Conservation (phyloP, 1,140 invertebrate genomes). For the Calycopis cecrops region DNA sequence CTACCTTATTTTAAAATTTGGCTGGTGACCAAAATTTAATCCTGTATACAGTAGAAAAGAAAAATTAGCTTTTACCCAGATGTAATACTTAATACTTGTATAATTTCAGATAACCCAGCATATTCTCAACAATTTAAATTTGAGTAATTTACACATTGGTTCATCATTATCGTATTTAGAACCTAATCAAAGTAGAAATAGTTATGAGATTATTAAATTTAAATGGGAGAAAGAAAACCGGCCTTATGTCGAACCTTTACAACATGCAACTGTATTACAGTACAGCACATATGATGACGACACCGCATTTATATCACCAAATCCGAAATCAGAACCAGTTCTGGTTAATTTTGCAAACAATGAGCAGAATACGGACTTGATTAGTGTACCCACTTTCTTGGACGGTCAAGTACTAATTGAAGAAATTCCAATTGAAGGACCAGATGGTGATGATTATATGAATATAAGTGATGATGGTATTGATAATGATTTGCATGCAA, state of each 20-base stretch:
- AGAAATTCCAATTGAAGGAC: conserved; percentile 18
- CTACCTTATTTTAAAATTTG: no score
- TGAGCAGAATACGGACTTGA: no score
- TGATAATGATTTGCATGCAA: conserved; percentile 16
- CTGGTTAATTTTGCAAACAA: no score
- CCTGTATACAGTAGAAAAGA: no score
- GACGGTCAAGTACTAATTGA: not conserved
- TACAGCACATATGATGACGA: conserved; percentile 39
- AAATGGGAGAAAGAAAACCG: conserved; percentile 47
- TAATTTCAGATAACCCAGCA: conserved; percentile 44
- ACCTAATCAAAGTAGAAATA: conserved; percentile 25
- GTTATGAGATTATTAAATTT: conserved; percentile 48
- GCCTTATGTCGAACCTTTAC: conserved; percentile 21
- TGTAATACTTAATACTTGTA: conserved; percentile 11
- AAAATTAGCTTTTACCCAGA: no score
- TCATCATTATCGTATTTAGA: conserved; percentile 42
- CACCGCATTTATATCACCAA: conserved; percentile 27
- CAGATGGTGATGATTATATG: conserved; percentile 6
- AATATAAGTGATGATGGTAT: not conserved
- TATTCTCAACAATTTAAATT: conserved; percentile 36
- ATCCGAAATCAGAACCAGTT: not conserved
- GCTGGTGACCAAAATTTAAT: no score
- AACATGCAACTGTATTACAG: conserved; percentile 42
- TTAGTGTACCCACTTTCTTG: no score
- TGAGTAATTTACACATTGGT: conserved; percentile 32